A percentile compares a stretch with the other conserved stretches of the same genome.
Evolutionary conservation across 1,140 invertebrate species (phyloP).

Genomic region (Drosophila sp.): DNA sequence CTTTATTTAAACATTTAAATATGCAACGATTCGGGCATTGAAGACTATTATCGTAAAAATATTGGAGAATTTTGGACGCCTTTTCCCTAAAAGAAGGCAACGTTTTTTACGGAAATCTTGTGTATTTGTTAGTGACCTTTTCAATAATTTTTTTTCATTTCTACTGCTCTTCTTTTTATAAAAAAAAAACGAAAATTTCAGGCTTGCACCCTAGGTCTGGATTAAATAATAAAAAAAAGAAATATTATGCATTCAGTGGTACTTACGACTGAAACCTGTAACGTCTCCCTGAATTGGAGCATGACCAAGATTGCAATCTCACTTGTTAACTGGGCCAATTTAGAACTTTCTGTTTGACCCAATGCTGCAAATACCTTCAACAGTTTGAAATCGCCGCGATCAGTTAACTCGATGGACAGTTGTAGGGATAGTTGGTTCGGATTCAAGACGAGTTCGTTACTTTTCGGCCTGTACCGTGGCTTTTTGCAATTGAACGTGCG

Average conservation of each 20-base stretch:
- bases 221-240: too few relatives aligned
- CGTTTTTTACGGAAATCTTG: too few relatives aligned
- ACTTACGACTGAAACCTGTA: neutral
- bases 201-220: too few relatives aligned
- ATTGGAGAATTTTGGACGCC: too few relatives aligned
- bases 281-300: slow-evolving; percentile 10
- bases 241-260: neutral
- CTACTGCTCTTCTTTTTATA: too few relatives aligned
- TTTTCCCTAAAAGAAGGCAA: too few relatives aligned
- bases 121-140: too few relatives aligned
- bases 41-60: too few relatives aligned
- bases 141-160: too few relatives aligned
- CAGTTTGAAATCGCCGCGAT: neutral
- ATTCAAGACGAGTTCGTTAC: neutral
- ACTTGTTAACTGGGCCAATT: slow-evolving; percentile 42
- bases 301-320: slow-evolving; percentile 17
- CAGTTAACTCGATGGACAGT: neutral
- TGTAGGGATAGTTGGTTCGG: slow-evolving; percentile 1
- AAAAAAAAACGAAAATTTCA: too few relatives aligned
- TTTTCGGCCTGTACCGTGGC: neutral
- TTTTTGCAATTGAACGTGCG: slow-evolving; percentile 14
- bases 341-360: slow-evolving; percentile 42
- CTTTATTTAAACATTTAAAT: too few relatives aligned
- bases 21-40: too few relatives aligned
- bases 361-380: slow-evolving; percentile 5